phyloP scores from a whole-genome alignment of 2,888 invertebrate species.

The Melikaiella ostensackeni region DNA sequence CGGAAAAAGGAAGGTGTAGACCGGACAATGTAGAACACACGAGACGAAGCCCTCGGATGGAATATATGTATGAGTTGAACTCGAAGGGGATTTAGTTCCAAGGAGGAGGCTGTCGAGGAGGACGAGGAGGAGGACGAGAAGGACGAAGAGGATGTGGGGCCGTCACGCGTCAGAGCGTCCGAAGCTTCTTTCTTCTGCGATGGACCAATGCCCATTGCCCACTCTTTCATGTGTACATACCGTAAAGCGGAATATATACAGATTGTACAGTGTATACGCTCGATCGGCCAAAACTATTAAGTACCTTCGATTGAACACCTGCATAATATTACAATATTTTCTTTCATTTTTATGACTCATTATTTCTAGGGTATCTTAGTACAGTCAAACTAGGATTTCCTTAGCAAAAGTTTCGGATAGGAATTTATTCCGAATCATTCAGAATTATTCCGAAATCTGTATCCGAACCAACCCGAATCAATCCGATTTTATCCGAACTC shows the following conservation, averaged over 20 bases:
- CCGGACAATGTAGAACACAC: conserved; percentile 40
- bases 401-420: too few relatives aligned
- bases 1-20: conserved; percentile 36
- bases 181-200: conserved; percentile 52
- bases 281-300: conserved; percentile 34
- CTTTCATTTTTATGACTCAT: too few relatives aligned
- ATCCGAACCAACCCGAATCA: too few relatives aligned
- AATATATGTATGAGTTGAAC: conserved; percentile 23
- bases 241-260: conserved; percentile 24
- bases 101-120: conserved; percentile 45
- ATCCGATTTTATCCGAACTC: too few relatives aligned
- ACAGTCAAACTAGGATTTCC: too few relatives aligned
- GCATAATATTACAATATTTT: conserved; percentile 24
- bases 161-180: conserved; percentile 62
- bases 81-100: conserved; percentile 24
- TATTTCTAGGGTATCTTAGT: too few relatives aligned
- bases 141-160: conserved; percentile 49
- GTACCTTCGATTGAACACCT: conserved; percentile 22
- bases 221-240: conserved; percentile 52
- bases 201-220: conserved; percentile 57
- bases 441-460: too few relatives aligned
- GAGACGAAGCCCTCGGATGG: conserved; percentile 20
- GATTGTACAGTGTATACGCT: conserved; percentile 19
- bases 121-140: conserved; percentile 47
- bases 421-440: too few relatives aligned